Conservation (phyloP, 2,888 invertebrate genomes). For the Ommatoiulus sabulosus region DNA sequence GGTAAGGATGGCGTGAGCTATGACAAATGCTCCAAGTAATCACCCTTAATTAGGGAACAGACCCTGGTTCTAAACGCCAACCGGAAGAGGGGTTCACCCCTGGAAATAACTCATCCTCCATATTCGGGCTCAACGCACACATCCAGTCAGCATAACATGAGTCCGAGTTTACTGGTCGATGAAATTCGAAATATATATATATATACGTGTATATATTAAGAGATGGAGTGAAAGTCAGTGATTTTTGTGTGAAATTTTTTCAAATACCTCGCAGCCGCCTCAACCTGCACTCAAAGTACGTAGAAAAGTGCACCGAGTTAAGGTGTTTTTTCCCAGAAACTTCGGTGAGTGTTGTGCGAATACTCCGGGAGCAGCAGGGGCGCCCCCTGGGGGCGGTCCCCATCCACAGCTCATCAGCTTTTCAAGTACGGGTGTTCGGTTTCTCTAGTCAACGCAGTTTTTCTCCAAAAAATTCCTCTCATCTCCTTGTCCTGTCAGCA, state of each 20-base stretch:
- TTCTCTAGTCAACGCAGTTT: slow-evolving; percentile 47
- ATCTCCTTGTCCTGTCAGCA: slow-evolving; percentile 37
- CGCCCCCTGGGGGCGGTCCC: slow-evolving; percentile 10
- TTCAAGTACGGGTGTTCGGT: slow-evolving; percentile 45
- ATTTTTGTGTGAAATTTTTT: slow-evolving; percentile 46
- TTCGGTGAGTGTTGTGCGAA: slow-evolving; percentile 49
- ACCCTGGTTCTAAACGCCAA: not conserved
- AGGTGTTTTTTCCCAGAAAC: slow-evolving; percentile 49
- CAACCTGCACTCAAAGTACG: slow-evolving; percentile 53
- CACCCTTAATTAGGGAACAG: slow-evolving; percentile 1
- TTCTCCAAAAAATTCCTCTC: slow-evolving; percentile 25
- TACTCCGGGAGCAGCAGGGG: slow-evolving; percentile 45
- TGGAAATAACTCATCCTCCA: slow-evolving; percentile 40
- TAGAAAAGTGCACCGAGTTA: slow-evolving; percentile 34
- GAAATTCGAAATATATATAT: slow-evolving; percentile 10
- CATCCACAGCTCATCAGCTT: slow-evolving; percentile 39
- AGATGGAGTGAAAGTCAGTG: slow-evolving; percentile 42
- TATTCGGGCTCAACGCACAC: not conserved
- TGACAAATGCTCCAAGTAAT: not conserved
- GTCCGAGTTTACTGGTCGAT: slow-evolving; percentile 20
- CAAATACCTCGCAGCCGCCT: slow-evolving; percentile 53
- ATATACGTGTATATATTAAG: slow-evolving; percentile 41
- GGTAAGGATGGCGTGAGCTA: not conserved
- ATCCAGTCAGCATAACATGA: slow-evolving; percentile 5
- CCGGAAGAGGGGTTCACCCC: not conserved